Base-by-base conservation (phyloP, 2,888 invertebrate genomes). In the Brenthis daphne region DNA sequence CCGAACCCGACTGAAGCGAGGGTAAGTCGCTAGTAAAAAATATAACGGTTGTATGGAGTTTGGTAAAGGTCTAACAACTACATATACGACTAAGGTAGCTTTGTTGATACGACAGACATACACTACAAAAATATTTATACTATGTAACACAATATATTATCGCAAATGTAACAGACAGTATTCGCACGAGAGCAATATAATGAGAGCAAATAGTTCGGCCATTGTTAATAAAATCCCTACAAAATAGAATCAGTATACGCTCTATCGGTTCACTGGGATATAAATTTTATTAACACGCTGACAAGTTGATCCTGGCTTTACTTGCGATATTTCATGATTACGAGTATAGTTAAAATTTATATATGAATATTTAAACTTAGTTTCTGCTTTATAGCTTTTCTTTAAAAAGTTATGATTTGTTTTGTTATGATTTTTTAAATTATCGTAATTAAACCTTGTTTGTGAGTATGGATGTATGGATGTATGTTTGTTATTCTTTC, bases 171-270 rank as follows among this genome's bases (percentile, higher is more conserved):
- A 64, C 6, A 33, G 5, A 64, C 11, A 14, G 1, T 60, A 54
- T 66, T 66, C 16, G 1, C 43, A 60, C 33, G 48, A 61, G 14
- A 61, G 16, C 61, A 54, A 67, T 56, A 61, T 50, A 61, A 29
- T 53, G 55, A n/a, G 12, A 20, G 12, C 29, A 50, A 67, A 54
- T 61, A 55, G 53, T 43, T 58, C 12, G n/a, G n/a, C 55, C 48
- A 60, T 67, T 67, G 50, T 67, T 67, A 61, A 67, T 55, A 57
- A 57, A 61, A 61, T n/a, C 47, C 24, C 48, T 48, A 60, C 47
- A 60, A 60, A 56, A 67, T 37, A 57, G 64, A 64, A 64, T 20
- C 55, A 50, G 20, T 53, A 29, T 6, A 47, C 64, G 55, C 29
- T 64, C 55, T 54, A 55, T 55, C n/a, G 55, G 64, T 64, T 43